Evolutionary conservation across 2,113 vertebrate genomes (phyloP).

Genomic region (Odocoileus virginianus): DNA sequence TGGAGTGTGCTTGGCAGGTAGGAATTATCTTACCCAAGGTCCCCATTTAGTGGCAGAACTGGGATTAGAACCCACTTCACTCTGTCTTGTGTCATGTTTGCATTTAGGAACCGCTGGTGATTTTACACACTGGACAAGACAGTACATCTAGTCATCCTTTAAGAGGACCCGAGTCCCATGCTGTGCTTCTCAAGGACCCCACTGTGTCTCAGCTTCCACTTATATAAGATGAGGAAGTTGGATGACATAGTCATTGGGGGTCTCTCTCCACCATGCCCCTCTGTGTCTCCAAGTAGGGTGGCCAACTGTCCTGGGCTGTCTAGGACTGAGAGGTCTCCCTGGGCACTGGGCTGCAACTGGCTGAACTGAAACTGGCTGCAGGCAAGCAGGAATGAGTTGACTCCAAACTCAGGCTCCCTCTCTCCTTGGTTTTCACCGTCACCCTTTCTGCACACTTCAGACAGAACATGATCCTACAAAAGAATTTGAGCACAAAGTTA

Average conservation of each 20-base stretch:
- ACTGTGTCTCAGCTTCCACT: neutral
- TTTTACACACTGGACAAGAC: neutral
- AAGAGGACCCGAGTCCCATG: neutral
- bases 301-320: neutral
- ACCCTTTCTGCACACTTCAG: neutral
- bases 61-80: neutral
- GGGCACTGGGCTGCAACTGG: neutral
- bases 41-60: neutral
- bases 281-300: neutral
- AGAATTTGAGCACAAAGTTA: neutral
- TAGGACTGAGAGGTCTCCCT: neutral
- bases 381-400: accelerated
- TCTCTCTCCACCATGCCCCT: neutral
- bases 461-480: neutral
- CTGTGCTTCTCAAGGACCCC: neutral
- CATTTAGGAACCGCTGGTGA: neutral
- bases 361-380: neutral
- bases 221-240: neutral
- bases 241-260: neutral
- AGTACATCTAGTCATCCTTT: no score
- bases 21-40: neutral
- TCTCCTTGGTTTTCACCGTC: neutral
- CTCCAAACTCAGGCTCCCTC: neutral
- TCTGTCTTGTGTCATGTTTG: neutral
- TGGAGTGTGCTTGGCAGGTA: neutral